These are phyloP conservation scores for Tokudaia muenninki DNA, from an alignment of 2,797 vertebrate species.

Conservation along the genomic window DNA sequence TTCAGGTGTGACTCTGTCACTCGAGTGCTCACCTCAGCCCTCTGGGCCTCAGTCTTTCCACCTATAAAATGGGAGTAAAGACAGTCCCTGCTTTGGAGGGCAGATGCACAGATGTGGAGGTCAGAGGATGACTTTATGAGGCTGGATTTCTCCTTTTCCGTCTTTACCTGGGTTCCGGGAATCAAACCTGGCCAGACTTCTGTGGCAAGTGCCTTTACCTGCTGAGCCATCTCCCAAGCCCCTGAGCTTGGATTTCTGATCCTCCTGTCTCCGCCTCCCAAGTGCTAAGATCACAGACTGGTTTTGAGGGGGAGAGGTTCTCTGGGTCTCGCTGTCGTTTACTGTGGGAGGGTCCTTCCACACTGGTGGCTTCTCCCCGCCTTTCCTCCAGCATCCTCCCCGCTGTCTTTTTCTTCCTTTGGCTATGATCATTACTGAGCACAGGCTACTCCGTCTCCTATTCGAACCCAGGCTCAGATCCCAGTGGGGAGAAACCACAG, in stretches of 20 bases:
- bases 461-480: neutral
- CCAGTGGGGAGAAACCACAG: neutral
- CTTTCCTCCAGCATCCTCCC: too few relatives aligned
- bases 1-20: neutral
- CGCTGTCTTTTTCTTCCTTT: neutral
- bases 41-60: neutral
- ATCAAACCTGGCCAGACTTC: neutral
- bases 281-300: neutral
- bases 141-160: neutral
- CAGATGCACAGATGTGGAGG: neutral
- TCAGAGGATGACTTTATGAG: neutral
- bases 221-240: neutral
- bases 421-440: neutral
- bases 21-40: neutral
- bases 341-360: neutral
- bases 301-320: neutral
- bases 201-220: neutral
- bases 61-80: neutral
- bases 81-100: neutral
- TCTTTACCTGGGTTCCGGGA: neutral
- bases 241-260: neutral
- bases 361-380: neutral
- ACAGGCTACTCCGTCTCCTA: neutral
- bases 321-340: neutral
- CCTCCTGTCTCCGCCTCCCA: neutral